These are phyloP conservation scores for Tragelaphus imberbis DNA, from an alignment of 2,113 vertebrate species.

Conservation along the genomic window DNA sequence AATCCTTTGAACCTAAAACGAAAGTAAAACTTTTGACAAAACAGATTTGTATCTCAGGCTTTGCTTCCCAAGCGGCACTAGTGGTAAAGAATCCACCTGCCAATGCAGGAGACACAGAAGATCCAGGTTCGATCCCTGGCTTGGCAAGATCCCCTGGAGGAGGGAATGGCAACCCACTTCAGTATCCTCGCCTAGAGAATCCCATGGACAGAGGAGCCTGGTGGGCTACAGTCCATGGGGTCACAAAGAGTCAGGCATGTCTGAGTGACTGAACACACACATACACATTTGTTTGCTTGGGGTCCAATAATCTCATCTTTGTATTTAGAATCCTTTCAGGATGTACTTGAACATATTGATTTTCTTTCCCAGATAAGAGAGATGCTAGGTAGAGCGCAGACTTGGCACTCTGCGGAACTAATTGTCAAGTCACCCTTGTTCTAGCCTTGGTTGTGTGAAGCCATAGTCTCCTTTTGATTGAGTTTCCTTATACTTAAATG, in stretches of 20 bases:
- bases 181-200: background rate
- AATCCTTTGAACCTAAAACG: background rate
- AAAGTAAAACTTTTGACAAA: background rate
- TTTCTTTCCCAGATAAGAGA: background rate
- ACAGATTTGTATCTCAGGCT: background rate
- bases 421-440: background rate
- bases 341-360: background rate
- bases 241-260: background rate
- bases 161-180: background rate
- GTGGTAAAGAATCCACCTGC: background rate
- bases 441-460: background rate
- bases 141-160: background rate
- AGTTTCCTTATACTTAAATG: background rate
- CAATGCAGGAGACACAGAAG: background rate
- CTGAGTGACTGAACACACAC: background rate
- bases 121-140: background rate
- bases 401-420: background rate
- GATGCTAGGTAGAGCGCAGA: background rate
- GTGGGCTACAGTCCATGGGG: background rate
- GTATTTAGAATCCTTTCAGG: background rate
- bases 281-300: background rate
- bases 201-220: background rate
- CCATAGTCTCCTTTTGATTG: background rate
- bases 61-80: background rate
- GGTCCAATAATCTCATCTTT: background rate